phyloP scores from a whole-genome alignment of 2,888 invertebrate species.

The Dynastes maya region DNA sequence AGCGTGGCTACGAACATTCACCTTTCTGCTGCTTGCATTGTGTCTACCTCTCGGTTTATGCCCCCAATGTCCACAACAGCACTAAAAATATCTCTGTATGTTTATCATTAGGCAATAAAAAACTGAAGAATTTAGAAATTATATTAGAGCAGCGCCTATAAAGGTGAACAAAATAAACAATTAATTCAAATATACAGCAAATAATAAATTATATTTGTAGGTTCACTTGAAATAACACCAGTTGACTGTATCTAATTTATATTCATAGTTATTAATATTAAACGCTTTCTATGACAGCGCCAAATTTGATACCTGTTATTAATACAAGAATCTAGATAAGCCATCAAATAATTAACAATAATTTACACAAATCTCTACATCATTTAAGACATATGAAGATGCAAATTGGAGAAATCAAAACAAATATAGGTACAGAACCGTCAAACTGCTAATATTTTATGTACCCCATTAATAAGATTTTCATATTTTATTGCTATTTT shows the following conservation, averaged over 20 bases:
- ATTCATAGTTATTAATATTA: not conserved
- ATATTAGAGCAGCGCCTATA: not conserved
- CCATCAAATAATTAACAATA: not conserved
- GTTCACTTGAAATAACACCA: constrained; percentile 1
- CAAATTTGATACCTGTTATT: not conserved
- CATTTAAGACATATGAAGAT: too few relatives aligned
- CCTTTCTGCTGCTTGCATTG: too few relatives aligned
- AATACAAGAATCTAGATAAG: constrained; percentile 16
- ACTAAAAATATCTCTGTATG: too few relatives aligned
- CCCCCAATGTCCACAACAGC: too few relatives aligned
- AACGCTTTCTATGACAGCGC: too few relatives aligned
- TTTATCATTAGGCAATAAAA: too few relatives aligned
- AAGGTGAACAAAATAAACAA: not conserved
- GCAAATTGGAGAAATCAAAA: too few relatives aligned
- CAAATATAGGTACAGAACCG: too few relatives aligned
- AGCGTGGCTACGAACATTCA: too few relatives aligned
- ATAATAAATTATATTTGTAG: not conserved
- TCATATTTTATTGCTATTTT: constrained; percentile 1
- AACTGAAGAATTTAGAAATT: not conserved
- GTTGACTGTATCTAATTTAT: constrained; percentile 1
- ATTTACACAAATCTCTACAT: too few relatives aligned
- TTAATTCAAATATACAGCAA: not conserved
- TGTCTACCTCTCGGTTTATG: too few relatives aligned
- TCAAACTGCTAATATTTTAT: not conserved
- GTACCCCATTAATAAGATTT: not conserved